Evolutionary conservation across 2,797 vertebrate genomes (phyloP).

Genomic region (Scolopax bukidnonensis): DNA sequence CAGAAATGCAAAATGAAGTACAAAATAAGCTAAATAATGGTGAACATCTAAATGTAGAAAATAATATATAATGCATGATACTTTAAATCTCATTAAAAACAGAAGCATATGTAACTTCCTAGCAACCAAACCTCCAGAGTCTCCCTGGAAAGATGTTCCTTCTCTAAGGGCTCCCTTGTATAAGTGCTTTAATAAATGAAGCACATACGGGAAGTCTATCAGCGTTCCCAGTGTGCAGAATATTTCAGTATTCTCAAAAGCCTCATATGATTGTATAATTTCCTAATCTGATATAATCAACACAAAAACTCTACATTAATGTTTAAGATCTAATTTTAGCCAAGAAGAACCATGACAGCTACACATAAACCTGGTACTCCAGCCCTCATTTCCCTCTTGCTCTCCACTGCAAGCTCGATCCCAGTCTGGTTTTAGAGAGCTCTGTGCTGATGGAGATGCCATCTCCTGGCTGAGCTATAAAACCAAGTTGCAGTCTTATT

Average conservation of each 20-base stretch:
- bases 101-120: slow-evolving; percentile 79
- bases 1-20: slow-evolving; percentile 72
- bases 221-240: slow-evolving; percentile 32
- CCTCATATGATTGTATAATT: slow-evolving; percentile 70
- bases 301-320: slow-evolving; percentile 73
- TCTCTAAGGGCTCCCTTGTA: slow-evolving; percentile 67
- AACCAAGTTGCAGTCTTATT: slow-evolving; percentile 33
- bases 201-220: slow-evolving; percentile 70
- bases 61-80: slow-evolving; percentile 78
- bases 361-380: neutral
- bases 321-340: slow-evolving; percentile 72
- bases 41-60: slow-evolving; percentile 72
- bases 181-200: slow-evolving; percentile 80
- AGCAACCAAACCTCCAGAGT: slow-evolving; percentile 79
- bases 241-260: slow-evolving; percentile 68
- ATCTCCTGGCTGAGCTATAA: slow-evolving; percentile 59
- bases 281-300: slow-evolving; percentile 78
- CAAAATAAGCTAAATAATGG: slow-evolving; percentile 73
- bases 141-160: slow-evolving; percentile 71
- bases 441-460: slow-evolving; percentile 8
- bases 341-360: slow-evolving; percentile 14
- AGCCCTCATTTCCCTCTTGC: slow-evolving; percentile 24
- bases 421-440: neutral
- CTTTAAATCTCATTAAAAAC: slow-evolving; percentile 81
- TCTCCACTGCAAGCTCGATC: neutral